Conservation (phyloP, 2,113 vertebrate genomes). For the Caranx melampygus region DNA sequence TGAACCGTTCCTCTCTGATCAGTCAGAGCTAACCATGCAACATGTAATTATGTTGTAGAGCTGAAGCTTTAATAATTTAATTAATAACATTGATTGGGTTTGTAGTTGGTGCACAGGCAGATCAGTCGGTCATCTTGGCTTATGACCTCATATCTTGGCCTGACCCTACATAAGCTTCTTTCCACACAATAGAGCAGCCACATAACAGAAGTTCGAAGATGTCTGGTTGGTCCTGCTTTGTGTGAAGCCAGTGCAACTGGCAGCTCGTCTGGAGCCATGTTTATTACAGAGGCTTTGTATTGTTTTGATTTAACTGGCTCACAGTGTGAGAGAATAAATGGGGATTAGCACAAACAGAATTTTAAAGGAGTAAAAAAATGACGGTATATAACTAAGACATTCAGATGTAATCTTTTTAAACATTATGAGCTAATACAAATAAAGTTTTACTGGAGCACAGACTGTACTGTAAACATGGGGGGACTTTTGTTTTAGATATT, state of each 20-base stretch:
- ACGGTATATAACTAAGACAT: not conserved
- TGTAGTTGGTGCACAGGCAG: not conserved
- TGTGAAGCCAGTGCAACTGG: slow-evolving; percentile 11
- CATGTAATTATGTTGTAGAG: too few relatives aligned
- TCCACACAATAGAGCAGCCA: slow-evolving; percentile 19
- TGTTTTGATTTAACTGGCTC: slow-evolving; percentile 20
- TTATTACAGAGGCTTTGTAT: slow-evolving; percentile 12
- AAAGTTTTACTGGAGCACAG: not conserved
- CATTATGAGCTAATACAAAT: slow-evolving; percentile 10
- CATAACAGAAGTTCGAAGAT: slow-evolving; percentile 6
- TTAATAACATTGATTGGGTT: not conserved
- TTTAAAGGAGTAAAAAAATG: not conserved
- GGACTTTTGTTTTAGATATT: not conserved
- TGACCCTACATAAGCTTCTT: slow-evolving; percentile 17
- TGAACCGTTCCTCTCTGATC: not conserved
- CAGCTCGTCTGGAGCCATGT: slow-evolving; percentile 17
- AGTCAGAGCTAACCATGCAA: not conserved
- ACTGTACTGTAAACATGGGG: not conserved
- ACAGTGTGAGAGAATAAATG: not conserved
- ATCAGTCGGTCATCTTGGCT: slow-evolving; percentile 24
- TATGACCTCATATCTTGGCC: slow-evolving; percentile 8
- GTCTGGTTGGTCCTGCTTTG: slow-evolving; percentile 1
- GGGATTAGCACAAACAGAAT: not conserved
- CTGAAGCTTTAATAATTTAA: too few relatives aligned
- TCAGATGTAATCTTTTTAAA: not conserved